Conservation (phyloP, 2,113 vertebrate species). For the Odocoileus hemionus region DNA sequence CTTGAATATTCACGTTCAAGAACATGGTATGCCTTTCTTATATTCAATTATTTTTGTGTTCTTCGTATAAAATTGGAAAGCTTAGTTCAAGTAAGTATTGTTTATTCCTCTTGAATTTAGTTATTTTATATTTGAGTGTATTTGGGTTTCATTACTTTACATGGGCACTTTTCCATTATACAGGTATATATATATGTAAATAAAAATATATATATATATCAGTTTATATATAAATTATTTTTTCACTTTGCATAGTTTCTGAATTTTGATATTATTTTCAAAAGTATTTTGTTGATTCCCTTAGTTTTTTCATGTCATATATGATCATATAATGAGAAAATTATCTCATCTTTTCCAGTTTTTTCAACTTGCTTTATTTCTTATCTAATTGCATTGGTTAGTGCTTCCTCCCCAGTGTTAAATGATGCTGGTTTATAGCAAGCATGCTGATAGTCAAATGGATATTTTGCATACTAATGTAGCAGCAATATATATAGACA, state of each 20-base stretch:
- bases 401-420: not conserved
- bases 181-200: not conserved
- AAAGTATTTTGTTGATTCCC: not conserved
- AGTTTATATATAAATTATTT: not conserved
- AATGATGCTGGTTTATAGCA: not conserved
- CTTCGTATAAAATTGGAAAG: not conserved
- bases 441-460: not conserved
- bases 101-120: not conserved
- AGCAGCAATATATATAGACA: not conserved
- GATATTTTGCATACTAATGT: not conserved
- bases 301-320: not conserved
- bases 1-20: not conserved
- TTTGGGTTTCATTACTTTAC: not conserved
- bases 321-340: accelerated
- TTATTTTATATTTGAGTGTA: not conserved
- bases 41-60: not conserved
- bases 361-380: not conserved
- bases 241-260: not conserved
- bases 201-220: not conserved
- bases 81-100: not conserved
- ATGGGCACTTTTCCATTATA: not conserved
- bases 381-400: not conserved
- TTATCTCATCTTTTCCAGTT: not conserved
- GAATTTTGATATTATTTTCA: not conserved
- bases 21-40: not conserved